These are phyloP conservation scores for Catostomus latipinnis DNA, from an alignment of 2,797 vertebrate species.

Conservation along the genomic window DNA sequence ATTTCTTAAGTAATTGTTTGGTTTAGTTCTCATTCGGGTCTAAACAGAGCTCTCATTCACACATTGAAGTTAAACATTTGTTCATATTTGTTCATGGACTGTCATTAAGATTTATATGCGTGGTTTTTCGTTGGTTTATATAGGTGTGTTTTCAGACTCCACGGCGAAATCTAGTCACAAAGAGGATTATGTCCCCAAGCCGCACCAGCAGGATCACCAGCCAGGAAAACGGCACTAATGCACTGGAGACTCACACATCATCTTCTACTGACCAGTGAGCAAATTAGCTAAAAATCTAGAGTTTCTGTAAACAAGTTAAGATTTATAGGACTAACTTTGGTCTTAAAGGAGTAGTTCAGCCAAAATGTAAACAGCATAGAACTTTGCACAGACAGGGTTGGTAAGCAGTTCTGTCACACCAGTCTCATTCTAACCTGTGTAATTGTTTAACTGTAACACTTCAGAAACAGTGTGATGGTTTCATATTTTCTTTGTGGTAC, in stretches of 20 bases:
- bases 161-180: slow-evolving; percentile 87
- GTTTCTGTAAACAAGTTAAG: too few relatives aligned
- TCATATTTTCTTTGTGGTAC: too few relatives aligned
- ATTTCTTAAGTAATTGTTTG: background rate
- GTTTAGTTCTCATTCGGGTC: too few relatives aligned
- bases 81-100: background rate
- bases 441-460: too few relatives aligned
- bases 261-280: slow-evolving; percentile 74
- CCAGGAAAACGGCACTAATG: slow-evolving; percentile 68
- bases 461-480: too few relatives aligned
- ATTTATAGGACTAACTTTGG: too few relatives aligned
- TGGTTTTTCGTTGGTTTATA: slow-evolving; percentile 2
- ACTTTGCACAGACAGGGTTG: too few relatives aligned
- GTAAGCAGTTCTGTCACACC: too few relatives aligned
- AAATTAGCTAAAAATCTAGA: background rate
- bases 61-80: background rate
- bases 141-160: slow-evolving; percentile 98
- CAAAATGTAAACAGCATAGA: too few relatives aligned
- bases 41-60: background rate
- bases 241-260: slow-evolving; percentile 61
- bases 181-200: slow-evolving; percentile 84
- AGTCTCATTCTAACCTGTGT: too few relatives aligned
- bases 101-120: background rate
- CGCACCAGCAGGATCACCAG: slow-evolving; percentile 69
- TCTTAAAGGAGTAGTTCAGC: too few relatives aligned